phyloP scores from a whole-genome alignment of 2,888 invertebrate species.

The Euplexia lucipara region DNA sequence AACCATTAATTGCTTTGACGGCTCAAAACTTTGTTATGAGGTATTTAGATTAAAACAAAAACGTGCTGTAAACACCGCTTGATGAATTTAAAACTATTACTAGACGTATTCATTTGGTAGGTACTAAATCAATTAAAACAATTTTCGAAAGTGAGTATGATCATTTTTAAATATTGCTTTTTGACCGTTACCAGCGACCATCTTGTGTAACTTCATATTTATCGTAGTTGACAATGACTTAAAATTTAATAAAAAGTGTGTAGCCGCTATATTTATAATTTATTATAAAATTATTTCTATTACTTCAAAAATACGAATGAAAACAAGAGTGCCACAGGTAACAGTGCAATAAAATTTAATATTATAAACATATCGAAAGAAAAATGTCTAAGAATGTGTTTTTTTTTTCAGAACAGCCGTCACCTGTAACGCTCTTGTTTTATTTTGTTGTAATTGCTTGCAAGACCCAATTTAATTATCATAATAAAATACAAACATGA shows the following conservation, averaged over 20 bases:
- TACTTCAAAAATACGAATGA: neutral
- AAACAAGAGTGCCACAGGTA: constrained; percentile 64
- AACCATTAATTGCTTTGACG: too few relatives aligned
- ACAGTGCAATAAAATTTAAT: neutral
- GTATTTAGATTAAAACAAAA: too few relatives aligned
- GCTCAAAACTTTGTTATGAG: too few relatives aligned
- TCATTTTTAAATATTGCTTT: neutral
- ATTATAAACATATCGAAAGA: constrained; percentile 26
- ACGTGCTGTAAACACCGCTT: too few relatives aligned
- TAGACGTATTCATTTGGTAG: too few relatives aligned
- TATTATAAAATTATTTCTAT: neutral
- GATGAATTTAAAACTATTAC: too few relatives aligned
- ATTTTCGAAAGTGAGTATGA: too few relatives aligned
- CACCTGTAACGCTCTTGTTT: constrained; percentile 60
- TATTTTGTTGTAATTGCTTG: constrained; percentile 23
- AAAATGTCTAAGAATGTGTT: constrained; percentile 43
- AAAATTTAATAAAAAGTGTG: too few relatives aligned
- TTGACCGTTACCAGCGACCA: constrained; percentile 44
- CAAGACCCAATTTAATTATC: constrained; percentile 52
- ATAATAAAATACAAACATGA: neutral
- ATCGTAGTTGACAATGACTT: too few relatives aligned
- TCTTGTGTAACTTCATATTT: constrained; percentile 5
- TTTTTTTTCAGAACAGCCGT: constrained; percentile 32
- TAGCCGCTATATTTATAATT: too few relatives aligned
- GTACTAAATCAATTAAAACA: too few relatives aligned